Conservation (phyloP, 2,797 vertebrate species). For the Galago senegalensis region DNA sequence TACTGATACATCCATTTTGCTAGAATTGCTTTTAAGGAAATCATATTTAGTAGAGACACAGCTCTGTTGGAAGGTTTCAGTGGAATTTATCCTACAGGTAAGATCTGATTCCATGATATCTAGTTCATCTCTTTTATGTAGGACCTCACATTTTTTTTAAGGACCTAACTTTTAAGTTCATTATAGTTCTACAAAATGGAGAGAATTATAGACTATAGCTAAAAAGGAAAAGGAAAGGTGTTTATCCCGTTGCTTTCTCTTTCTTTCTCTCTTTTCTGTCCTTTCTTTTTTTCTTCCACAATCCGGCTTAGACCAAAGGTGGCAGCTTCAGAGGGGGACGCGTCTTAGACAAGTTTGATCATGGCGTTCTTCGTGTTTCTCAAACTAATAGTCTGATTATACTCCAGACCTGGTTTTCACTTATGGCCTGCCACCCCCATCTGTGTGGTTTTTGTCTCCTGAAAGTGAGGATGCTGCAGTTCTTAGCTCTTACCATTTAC, state of each 20-base stretch:
- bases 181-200: not conserved
- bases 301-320: not conserved
- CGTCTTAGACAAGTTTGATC: not conserved
- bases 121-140: constrained; percentile 15
- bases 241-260: not conserved
- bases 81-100: constrained; percentile 34
- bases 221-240: not conserved
- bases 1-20: constrained; percentile 58
- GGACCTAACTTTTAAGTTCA: not conserved
- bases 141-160: not conserved
- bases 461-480: not conserved
- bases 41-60: constrained; percentile 62
- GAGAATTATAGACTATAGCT: not conserved
- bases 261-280: too few species aligned
- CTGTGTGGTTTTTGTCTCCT: not conserved
- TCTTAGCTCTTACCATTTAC: not conserved
- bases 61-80: constrained; percentile 57
- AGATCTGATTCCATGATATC: constrained; percentile 42
- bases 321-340: not conserved
- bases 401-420: not conserved
- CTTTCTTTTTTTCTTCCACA: not conserved
- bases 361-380: constrained; percentile 38
- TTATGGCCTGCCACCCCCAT: not conserved
- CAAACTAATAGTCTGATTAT: not conserved
- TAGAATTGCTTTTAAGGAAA: constrained; percentile 66